Percentiles rank a stretch among this genome's conserved stretches.
Conservation (phyloP, 2,797 vertebrate species). For the Pseudochromis fuscus region DNA sequence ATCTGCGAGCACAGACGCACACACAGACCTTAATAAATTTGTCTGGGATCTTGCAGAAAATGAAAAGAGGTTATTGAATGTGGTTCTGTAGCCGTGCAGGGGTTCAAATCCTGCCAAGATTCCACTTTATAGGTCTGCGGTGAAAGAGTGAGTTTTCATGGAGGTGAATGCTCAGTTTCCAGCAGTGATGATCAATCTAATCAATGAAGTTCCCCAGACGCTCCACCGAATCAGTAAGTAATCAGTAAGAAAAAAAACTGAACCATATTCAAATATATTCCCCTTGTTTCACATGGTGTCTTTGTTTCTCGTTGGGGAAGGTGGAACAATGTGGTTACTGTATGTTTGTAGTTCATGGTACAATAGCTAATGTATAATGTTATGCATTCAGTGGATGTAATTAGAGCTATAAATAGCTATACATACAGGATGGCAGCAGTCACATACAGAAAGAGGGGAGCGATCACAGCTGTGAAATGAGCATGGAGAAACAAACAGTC, state of each 20-base stretch:
- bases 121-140: conserved; percentile 41
- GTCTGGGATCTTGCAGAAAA: conserved; percentile 51
- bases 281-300: conserved; percentile 23
- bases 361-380: conserved; percentile 48
- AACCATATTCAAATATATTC: conserved; percentile 13
- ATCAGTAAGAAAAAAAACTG: conserved; percentile 9
- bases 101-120: conserved; percentile 44
- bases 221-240: conserved; percentile 32
- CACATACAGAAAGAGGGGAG: conserved; percentile 50
- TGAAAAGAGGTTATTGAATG: conserved; percentile 49
- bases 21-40: conserved; percentile 50
- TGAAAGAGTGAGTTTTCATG: conserved; percentile 28
- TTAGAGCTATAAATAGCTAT: conserved; percentile 37
- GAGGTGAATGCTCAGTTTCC: conserved; percentile 20
- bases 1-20: conserved; percentile 33
- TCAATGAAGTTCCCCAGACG: conserved; percentile 45
- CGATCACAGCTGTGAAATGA: conserved; percentile 54
- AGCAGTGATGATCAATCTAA: conserved; percentile 43
- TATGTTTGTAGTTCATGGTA: conserved; percentile 26
- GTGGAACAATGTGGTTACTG: conserved; percentile 45
- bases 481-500: conserved; percentile 42
- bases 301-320: conserved; percentile 5
- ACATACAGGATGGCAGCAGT: conserved; percentile 46
- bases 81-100: conserved; percentile 42
- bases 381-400: conserved; percentile 52